phyloP scores from a whole-genome alignment of 2,888 invertebrate genomes.

The Oegoconia quadripuncta region DNA sequence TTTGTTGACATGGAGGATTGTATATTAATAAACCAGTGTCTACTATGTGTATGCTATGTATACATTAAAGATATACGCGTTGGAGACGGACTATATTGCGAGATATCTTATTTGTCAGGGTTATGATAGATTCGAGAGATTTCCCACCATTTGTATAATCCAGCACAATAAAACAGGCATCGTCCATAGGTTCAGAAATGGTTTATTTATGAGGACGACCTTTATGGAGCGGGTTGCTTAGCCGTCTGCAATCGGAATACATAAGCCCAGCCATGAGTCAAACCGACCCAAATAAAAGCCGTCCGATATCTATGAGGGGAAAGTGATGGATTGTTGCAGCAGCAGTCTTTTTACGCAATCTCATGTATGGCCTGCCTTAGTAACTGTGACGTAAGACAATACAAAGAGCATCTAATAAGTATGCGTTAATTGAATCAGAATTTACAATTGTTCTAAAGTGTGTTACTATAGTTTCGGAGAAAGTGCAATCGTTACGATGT shows the following conservation, averaged over 20 bases:
- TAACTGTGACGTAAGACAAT: slow-evolving; percentile 38
- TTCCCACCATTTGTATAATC: too few species aligned
- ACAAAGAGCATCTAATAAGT: slow-evolving; percentile 25
- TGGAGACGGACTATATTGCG: too few species aligned
- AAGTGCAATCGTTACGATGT: too few species aligned
- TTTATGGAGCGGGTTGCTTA: slow-evolving; percentile 43
- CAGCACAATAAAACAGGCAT: neutral
- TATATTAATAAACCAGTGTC: too few species aligned
- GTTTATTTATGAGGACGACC: slow-evolving; percentile 47
- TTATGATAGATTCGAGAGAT: too few species aligned
- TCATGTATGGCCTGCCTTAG: slow-evolving; percentile 31
- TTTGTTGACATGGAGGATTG: too few species aligned
- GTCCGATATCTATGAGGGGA: slow-evolving; percentile 59
- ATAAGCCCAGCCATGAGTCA: slow-evolving; percentile 56
- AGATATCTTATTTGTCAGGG: too few species aligned
- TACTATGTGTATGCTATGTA: too few species aligned
- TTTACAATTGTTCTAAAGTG: too few species aligned
- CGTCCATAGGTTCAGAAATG: slow-evolving; percentile 22
- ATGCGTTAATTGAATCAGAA: slow-evolving; percentile 40
- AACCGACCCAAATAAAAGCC: slow-evolving; percentile 56
- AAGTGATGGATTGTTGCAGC: slow-evolving; percentile 65
- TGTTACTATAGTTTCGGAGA: too few species aligned
- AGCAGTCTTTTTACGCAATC: slow-evolving; percentile 59
- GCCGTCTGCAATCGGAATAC: slow-evolving; percentile 53
- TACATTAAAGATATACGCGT: too few species aligned